phyloP scores from a whole-genome alignment of 1,140 invertebrate genomes.

The Mya arenaria region DNA sequence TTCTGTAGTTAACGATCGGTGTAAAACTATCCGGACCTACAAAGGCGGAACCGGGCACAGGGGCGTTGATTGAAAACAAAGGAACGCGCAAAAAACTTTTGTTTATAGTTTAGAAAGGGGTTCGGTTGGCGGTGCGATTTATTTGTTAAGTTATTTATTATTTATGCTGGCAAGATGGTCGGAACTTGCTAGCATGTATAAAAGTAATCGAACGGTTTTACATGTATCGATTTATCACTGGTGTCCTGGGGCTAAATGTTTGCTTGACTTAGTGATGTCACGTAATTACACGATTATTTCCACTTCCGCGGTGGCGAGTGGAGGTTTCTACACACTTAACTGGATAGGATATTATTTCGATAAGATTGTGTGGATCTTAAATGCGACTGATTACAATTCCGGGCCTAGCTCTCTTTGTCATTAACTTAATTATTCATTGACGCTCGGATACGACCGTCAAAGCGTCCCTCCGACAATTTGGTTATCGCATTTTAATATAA shows the following conservation, averaged over 20 bases:
- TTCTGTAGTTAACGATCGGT: not conserved
- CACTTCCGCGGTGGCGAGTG: conserved; percentile 55
- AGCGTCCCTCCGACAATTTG: not conserved
- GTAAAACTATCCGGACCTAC: not conserved
- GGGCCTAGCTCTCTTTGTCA: not conserved
- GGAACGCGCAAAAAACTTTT: not conserved
- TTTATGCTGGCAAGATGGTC: not conserved
- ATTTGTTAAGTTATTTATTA: not conserved
- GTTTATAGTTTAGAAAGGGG: too few species aligned
- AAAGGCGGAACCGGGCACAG: too few species aligned
- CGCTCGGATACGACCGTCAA: not conserved
- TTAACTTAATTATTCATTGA: not conserved
- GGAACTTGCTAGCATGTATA: not conserved
- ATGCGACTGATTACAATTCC: conserved; percentile 1
- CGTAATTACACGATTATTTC: conserved; percentile 37
- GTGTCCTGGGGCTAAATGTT: conserved; percentile 16
- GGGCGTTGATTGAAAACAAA: not conserved
- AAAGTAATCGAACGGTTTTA: not conserved
- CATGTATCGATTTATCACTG: not conserved
- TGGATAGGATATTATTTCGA: not conserved
- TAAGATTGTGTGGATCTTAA: not conserved
- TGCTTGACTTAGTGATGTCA: conserved; percentile 49
- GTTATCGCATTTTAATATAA: not conserved
- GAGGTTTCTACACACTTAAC: conserved; percentile 10
- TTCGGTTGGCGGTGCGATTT: not conserved